Percentiles rank a stretch among this genome's conserved stretches.
These are phyloP conservation scores for Hyaena hyaena DNA, from an alignment of 2,113 vertebrate genomes.

Conservation along the genomic window DNA sequence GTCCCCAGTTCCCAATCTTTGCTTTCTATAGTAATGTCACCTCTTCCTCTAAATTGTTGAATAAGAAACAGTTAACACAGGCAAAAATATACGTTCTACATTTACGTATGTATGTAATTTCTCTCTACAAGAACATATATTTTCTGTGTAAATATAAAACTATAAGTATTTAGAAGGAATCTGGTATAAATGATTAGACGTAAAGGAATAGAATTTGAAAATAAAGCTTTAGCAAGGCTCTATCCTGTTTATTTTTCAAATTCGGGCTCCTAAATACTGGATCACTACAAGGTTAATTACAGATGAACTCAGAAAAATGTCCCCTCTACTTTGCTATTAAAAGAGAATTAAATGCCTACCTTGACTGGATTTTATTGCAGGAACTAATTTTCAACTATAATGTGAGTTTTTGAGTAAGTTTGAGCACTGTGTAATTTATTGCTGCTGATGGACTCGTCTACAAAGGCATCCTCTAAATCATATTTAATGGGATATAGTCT, in stretches of 20 bases:
- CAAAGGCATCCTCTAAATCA: constrained; percentile 57
- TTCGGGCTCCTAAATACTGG: not conserved
- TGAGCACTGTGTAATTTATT: constrained; percentile 63
- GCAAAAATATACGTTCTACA: not conserved
- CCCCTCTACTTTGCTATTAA: constrained; percentile 27
- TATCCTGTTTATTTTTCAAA: not conserved
- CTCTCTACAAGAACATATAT: not conserved
- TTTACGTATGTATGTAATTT: not conserved
- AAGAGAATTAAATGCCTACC: constrained; percentile 36
- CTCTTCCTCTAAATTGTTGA: not conserved
- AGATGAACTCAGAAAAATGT: constrained; percentile 38
- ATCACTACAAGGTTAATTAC: constrained; percentile 50
- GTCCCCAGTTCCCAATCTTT: not conserved
- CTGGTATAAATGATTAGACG: not conserved
- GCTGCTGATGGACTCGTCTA: constrained; percentile 66
- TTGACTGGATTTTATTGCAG: constrained; percentile 54
- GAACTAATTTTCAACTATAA: constrained; percentile 60
- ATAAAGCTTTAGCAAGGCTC: not conserved
- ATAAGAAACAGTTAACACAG: not conserved
- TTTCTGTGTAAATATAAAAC: not conserved
- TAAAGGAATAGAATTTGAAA: not conserved
- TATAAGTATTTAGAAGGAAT: not conserved
- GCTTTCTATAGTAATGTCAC: not conserved
- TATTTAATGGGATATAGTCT: constrained; percentile 68
- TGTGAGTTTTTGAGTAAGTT: constrained; percentile 53